phyloP scores from a whole-genome alignment of 1,140 invertebrate genomes.

The Dinoponera quadriceps region DNA sequence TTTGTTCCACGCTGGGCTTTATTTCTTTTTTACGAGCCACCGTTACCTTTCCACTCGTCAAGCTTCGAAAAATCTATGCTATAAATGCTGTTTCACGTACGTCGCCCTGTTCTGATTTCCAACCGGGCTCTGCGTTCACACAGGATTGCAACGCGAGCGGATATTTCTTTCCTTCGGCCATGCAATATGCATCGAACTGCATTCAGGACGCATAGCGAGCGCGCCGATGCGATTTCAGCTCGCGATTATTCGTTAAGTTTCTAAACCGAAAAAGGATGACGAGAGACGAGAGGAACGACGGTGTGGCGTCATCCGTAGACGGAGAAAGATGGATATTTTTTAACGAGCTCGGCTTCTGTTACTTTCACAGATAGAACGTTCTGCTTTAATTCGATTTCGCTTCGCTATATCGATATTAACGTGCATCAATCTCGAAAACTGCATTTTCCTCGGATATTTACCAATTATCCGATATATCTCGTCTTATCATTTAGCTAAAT shows the following conservation, averaged over 20 bases:
- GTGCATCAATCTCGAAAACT: no score
- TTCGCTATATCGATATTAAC: no score
- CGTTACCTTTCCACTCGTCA: conserved; percentile 3
- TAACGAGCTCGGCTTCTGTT: background rate
- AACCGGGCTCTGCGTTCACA: conserved; percentile 34
- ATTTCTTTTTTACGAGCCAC: background rate
- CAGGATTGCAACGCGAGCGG: conserved; percentile 34
- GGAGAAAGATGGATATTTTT: background rate
- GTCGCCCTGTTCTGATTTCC: conserved; percentile 42
- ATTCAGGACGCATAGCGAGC: conserved; percentile 61
- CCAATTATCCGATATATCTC: no score
- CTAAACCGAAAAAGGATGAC: conserved; percentile 53
- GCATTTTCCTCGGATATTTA: no score
- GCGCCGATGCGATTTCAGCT: conserved; percentile 62
- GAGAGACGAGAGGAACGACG: conserved; percentile 36
- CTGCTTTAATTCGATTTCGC: background rate
- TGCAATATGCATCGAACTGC: conserved; percentile 61
- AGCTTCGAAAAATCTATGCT: conserved; percentile 6
- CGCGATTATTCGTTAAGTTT: conserved; percentile 62
- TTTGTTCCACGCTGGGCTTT: conserved; percentile 10
- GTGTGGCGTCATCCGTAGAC: conserved; percentile 12
- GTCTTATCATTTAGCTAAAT: no score
- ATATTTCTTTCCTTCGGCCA: conserved; percentile 37
- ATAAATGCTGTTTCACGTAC: conserved; percentile 34
- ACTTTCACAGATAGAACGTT: background rate